Conservation (phyloP, 2,797 vertebrate genomes). For the Tadarida brasiliensis region DNA sequence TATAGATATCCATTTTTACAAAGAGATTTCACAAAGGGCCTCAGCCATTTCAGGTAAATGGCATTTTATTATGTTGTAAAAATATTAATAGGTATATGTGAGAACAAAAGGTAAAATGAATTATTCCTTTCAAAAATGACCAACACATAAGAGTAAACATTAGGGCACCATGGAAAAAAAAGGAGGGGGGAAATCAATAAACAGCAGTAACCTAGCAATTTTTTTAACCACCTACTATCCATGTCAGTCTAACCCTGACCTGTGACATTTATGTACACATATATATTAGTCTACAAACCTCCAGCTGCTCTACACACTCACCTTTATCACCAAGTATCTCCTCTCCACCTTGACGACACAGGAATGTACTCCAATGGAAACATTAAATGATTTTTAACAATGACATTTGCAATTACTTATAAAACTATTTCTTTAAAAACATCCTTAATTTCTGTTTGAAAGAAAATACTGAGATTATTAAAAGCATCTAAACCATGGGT, state of each 20-base stretch:
- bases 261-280: too few species aligned
- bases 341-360: neutral
- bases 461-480: neutral
- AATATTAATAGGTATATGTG: neutral
- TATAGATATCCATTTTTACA: neutral
- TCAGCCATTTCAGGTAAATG: neutral
- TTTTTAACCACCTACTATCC: neutral
- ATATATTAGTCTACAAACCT: neutral
- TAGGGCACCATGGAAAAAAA: neutral
- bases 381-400: neutral
- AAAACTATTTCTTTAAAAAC: neutral
- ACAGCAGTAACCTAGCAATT: neutral
- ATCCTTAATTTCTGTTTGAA: neutral
- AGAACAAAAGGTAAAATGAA: constrained; percentile 32
- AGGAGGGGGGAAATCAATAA: neutral
- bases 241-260: neutral
- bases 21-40: neutral
- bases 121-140: neutral
- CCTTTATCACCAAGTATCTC: neutral
- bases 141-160: neutral
- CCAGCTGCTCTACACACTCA: neutral
- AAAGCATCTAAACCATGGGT: neutral
- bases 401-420: neutral
- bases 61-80: neutral
- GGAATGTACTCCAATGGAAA: neutral